Conservation (phyloP, 2,888 invertebrate genomes). For the Agrotis puta region DNA sequence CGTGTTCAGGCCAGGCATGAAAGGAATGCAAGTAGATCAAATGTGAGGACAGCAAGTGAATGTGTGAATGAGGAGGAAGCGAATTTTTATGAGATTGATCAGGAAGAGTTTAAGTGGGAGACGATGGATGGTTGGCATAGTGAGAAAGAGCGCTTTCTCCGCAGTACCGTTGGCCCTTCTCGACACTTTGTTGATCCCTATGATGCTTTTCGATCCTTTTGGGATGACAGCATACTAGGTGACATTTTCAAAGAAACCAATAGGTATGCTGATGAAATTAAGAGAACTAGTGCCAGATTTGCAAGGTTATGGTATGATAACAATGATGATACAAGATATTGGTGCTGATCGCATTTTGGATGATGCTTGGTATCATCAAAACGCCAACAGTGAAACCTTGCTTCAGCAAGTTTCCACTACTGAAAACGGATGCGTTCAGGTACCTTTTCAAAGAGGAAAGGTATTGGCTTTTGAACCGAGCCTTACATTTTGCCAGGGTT, state of each 20-base stretch:
- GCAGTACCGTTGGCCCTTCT: neutral
- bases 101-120: slow-evolving; percentile 1
- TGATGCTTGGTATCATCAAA: slow-evolving; percentile 4
- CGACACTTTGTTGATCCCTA: neutral
- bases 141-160: slow-evolving; percentile 2
- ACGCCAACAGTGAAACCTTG: neutral
- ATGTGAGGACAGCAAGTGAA: neutral
- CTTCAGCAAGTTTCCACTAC: neutral
- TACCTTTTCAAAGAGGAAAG: neutral
- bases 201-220: slow-evolving; percentile 3
- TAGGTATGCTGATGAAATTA: neutral
- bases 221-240: neutral
- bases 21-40: neutral
- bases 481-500: slow-evolving; percentile 1
- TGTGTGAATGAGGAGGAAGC: neutral
- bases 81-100: neutral
- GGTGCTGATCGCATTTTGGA: neutral
- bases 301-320: slow-evolving; percentile 1
- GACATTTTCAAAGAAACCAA: slow-evolving; percentile 1
- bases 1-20: neutral
- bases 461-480: neutral
- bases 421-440: neutral
- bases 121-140: neutral
- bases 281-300: neutral
- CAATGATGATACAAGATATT: neutral